Base-by-base conservation (phyloP, 1,140 invertebrate genomes). In the Colletes latitarsis region DNA sequence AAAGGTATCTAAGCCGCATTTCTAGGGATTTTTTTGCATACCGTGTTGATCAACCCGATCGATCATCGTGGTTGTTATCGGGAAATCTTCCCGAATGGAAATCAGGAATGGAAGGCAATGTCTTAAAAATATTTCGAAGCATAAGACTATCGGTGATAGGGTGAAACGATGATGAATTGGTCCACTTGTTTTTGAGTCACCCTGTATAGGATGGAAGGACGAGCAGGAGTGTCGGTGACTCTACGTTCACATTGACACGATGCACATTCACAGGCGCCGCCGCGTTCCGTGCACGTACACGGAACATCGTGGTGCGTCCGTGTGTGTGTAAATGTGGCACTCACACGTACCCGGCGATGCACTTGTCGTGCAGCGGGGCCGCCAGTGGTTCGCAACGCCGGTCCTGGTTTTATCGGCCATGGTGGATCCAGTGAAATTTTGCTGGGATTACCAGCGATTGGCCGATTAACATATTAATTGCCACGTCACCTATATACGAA, bases 191-290 rank as follows among this genome's bases (percentile, higher is more conserved):
- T 72, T 72, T 79, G 77, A 15, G 73, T 15, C 77, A 57, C 49
- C 77, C 60, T 73, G 77, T 79, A 64, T 6, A 70, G 43, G 63
- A 55, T 82, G 77, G 81, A 81, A 88, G 76, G 76, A 82, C 69
- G 82, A 84, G 86, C 72, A 77, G 68, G 82, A 81, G 86, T 77
- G 87, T 85, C 87, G 87, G 84, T 84, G 87, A 80, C 81, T 88
- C 70, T 79, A 88, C 87, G 79, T 81, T 83, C 87, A 82, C 87
- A 88, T 74, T 76, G 72, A 41, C 80, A 30, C 62, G 21, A 15
- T 49, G 53, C 69, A 52, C 63, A n/a, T 53, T 49, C 67, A 75
- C 58, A 30, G 52, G 63, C 49, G 30, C 19, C 14, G 6, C 17
- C n/a, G 43, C 49, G 80, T 84, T 77, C 62, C 53, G 30, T 76